Conservation (phyloP, 2,797 vertebrate species). For the Eulemur rubriventer region DNA sequence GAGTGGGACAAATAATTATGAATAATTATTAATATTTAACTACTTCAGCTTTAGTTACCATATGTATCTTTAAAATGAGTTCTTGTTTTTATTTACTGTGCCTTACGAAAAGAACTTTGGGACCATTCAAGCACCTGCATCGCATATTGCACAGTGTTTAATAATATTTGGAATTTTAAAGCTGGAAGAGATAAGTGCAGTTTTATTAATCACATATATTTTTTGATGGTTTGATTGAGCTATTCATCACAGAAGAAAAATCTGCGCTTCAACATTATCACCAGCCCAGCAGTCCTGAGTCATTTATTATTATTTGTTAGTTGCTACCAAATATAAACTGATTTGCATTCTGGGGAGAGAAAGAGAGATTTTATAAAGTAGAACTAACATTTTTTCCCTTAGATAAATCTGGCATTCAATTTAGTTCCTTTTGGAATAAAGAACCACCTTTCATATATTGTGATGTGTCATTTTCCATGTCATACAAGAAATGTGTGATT, state of each 20-base stretch:
- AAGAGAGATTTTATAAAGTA: not conserved
- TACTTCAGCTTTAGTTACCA: not conserved
- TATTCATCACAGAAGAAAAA: not conserved
- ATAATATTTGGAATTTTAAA: conserved; percentile 17
- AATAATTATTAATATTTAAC: not conserved
- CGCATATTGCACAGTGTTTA: not conserved
- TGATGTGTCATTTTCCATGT: not conserved
- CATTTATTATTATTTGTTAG: conserved; percentile 18
- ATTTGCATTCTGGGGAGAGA: not conserved
- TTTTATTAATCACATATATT: conserved; percentile 26
- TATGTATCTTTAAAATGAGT: not conserved
- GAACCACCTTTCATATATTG: not conserved
- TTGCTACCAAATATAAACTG: conserved; percentile 10
- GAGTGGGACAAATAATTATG: not conserved
- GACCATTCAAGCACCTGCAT: not conserved
- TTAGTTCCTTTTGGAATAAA: not conserved
- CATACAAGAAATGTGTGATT: not conserved
- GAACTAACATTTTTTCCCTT: not conserved
- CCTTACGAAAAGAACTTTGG: not conserved
- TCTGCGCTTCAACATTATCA: not conserved
- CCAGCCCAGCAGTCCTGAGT: not conserved
- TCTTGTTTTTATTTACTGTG: not conserved
- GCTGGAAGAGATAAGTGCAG: not conserved
- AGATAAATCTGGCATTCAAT: not conserved
- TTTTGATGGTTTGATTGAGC: conserved; percentile 30